These are phyloP conservation scores for Procambarus virginalis DNA, from an alignment of 1,140 invertebrate genomes.

Conservation along the genomic window DNA sequence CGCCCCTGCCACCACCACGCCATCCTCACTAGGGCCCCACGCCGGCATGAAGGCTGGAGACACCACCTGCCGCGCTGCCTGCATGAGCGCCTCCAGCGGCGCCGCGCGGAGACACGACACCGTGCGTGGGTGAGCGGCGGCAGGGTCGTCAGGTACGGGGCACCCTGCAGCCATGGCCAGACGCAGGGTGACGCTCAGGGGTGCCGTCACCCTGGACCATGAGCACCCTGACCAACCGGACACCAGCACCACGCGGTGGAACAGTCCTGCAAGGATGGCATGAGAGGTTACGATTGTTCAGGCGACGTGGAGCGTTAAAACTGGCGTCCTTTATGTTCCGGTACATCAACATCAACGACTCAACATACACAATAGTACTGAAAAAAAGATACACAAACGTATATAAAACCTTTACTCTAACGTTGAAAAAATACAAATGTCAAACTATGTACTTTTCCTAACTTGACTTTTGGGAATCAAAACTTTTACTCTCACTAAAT, in stretches of 20 bases:
- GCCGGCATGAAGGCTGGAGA: constrained; percentile 88
- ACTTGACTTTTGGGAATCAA: too few relatives aligned
- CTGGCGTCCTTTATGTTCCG: too few relatives aligned
- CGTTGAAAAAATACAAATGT: too few relatives aligned
- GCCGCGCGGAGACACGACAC: constrained; percentile 84
- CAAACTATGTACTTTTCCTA: too few relatives aligned
- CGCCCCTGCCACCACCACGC: constrained; percentile 81
- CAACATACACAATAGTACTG: too few relatives aligned
- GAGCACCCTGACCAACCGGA: constrained; percentile 81
- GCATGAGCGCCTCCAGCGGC: constrained; percentile 84
- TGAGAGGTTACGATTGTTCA: too few relatives aligned
- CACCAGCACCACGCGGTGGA: constrained; percentile 80
- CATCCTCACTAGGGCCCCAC: constrained; percentile 90
- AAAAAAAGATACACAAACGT: too few relatives aligned
- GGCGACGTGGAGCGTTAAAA: too few relatives aligned
- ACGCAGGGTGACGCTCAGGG: constrained; percentile 70
- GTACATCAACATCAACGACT: too few relatives aligned
- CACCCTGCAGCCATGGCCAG: constrained; percentile 66
- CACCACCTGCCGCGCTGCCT: constrained; percentile 81
- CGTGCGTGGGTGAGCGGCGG: constrained; percentile 65
- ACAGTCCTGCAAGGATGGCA: constrained; percentile 72
- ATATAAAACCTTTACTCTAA: too few relatives aligned
- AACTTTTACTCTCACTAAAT: too few relatives aligned
- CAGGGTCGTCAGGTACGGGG: constrained; percentile 66
- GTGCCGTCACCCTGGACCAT: constrained; percentile 76